These are phyloP conservation scores for Trichonephila clavipes DNA, from an alignment of 1,140 invertebrate genomes.

Conservation along the genomic window DNA sequence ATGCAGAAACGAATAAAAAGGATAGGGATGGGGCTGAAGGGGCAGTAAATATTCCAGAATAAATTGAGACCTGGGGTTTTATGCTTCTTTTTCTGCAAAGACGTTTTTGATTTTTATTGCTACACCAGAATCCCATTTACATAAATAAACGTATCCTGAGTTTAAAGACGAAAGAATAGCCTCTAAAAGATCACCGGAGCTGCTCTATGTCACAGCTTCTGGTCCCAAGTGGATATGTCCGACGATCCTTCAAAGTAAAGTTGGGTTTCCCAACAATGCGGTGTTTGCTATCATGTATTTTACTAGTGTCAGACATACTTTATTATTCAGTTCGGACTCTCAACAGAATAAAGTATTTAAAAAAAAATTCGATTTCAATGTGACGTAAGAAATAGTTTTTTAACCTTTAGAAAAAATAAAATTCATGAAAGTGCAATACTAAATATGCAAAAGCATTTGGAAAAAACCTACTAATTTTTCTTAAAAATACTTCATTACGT, in stretches of 20 bases:
- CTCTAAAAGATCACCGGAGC: not conserved
- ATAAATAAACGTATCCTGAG: slow-evolving; percentile 25
- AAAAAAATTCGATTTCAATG: no score
- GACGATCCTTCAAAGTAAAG: not conserved
- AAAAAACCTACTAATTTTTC: no score
- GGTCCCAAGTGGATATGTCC: not conserved
- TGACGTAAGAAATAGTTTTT: no score
- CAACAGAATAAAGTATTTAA: no score
- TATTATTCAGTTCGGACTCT: no score
- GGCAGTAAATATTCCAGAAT: slow-evolving; percentile 15
- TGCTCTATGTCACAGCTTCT: not conserved
- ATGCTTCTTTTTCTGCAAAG: not conserved
- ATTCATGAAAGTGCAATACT: no score
- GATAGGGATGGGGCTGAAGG: not conserved
- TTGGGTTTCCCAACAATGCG: not conserved
- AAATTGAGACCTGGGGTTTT: slow-evolving; percentile 12
- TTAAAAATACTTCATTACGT: no score
- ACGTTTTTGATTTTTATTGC: slow-evolving; percentile 15
- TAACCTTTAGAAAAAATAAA: no score
- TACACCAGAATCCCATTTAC: slow-evolving; percentile 19
- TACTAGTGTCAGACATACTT: no score
- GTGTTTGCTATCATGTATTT: not conserved
- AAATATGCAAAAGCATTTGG: no score
- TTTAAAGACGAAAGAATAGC: slow-evolving; percentile 17
- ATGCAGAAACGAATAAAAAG: slow-evolving; percentile 15